Base-by-base conservation (phyloP, 1,140 invertebrate genomes). In the Anastrepha obliqua region DNA sequence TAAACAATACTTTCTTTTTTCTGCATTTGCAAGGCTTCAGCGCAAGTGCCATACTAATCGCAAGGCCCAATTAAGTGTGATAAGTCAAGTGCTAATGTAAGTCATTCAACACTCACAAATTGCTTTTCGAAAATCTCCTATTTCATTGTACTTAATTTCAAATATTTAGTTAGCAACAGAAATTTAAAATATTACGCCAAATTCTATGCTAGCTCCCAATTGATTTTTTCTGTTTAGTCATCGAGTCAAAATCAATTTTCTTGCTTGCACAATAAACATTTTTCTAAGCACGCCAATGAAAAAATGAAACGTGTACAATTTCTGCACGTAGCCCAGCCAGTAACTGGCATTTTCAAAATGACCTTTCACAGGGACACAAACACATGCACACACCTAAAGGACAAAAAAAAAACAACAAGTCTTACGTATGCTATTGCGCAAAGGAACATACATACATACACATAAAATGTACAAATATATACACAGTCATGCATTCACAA, bases 201-300 rank as follows among this genome's bases (percentile, higher is more conserved):
- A 29, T 29, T 29, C 29, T 29, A 29, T 29, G 29, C 29, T 29
- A 1, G 29, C 29, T 29, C 29, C 29, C 29, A 29, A 29, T 58
- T 13, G 13, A 13, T 58, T 67, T 39, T 67, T 67, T 39, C 65
- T 39, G 65, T 67, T 67, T 67, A 67, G 65, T 67, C 65, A 42
- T 20, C 65, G 29, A 42, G 39, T 3, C 9, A 67, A 67, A 67
- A 67, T 67, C 65, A 67, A 67, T 67, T 67, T 67, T 67, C 65
- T 13, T 42, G 65, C 65, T 67, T 67, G 65, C 65, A 39, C 39
- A 67, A 67, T 67, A 67, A 0, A 67, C 29, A 39, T 67, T 67
- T 67, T 67, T 7, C 13, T 58, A 67, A 67, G 20, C 65, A 29
- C 20, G 29, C 29, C 20, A 9, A 67, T 13, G n/a, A 29, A 39